Percentiles rank a stretch among this genome's conserved stretches.
Evolutionary conservation across 2,113 vertebrate species (phyloP).

Genomic region (Nothocercus julius): DNA sequence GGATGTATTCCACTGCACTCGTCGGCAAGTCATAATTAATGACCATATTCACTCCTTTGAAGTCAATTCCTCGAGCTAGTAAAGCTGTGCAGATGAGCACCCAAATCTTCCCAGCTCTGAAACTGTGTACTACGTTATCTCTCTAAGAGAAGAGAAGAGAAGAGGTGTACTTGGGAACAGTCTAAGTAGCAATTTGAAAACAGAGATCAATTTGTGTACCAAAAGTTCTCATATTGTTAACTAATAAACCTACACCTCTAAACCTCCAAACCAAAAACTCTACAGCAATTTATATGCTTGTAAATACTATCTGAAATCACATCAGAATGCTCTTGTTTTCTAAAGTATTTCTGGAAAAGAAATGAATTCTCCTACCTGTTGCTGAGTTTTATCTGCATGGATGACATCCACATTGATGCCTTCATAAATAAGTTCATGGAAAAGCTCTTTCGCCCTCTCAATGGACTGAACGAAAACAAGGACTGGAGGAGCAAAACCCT

Average conservation of each 20-base stretch:
- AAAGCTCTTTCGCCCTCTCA: slow-evolving; percentile 93
- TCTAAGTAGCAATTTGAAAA: background rate
- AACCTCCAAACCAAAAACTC: background rate
- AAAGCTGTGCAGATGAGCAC: slow-evolving; percentile 96
- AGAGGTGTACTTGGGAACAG: background rate
- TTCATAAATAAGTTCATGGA: slow-evolving; percentile 95
- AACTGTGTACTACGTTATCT: slow-evolving; percentile 90
- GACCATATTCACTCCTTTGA: slow-evolving; percentile 96
- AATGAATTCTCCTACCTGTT: slow-evolving; percentile 81
- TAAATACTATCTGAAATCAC: background rate
- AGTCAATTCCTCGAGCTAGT: slow-evolving; percentile 94
- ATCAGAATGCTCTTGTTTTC: background rate
- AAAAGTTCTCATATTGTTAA: background rate
- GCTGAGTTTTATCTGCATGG: slow-evolving; percentile 93
- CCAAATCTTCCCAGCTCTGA: slow-evolving; percentile 96
- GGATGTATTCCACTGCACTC: slow-evolving; percentile 94
- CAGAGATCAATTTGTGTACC: background rate
- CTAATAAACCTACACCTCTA: background rate
- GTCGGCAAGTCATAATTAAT: slow-evolving; percentile 96
- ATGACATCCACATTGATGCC: slow-evolving; percentile 98
- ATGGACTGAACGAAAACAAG: slow-evolving; percentile 98
- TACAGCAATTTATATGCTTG: background rate
- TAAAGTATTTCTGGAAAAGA: background rate
- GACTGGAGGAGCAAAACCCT: slow-evolving; percentile 94
- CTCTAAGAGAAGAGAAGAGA: slow-evolving; percentile 78